phyloP scores from a whole-genome alignment of 2,888 invertebrate species.

The Eupithecia tripunctaria region DNA sequence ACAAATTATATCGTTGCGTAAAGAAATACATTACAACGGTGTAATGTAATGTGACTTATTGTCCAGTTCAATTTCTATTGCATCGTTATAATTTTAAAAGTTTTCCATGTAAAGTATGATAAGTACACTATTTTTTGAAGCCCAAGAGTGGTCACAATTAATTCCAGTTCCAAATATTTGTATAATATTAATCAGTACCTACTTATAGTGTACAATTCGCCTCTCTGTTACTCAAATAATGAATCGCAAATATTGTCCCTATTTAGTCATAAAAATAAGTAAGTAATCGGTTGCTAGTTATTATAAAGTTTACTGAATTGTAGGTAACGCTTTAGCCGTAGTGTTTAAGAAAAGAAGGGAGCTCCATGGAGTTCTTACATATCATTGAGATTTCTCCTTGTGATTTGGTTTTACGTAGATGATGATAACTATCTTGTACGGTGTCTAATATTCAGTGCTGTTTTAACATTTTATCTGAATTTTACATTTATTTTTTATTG shows the following conservation, averaged over 20 bases:
- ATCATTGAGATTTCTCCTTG: constrained; percentile 84
- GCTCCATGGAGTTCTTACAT: constrained; percentile 82
- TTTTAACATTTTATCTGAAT: constrained; percentile 63
- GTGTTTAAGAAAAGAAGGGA: constrained; percentile 75
- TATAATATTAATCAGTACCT: constrained; percentile 27
- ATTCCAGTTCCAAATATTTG: constrained; percentile 15
- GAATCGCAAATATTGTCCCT: constrained; percentile 37
- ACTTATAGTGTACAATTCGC: constrained; percentile 28
- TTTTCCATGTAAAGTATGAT: constrained; percentile 26
- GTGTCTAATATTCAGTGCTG: constrained; percentile 69
- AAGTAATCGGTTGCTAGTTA: constrained; percentile 68
- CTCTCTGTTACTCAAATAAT: constrained; percentile 30
- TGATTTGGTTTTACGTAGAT: constrained; percentile 67
- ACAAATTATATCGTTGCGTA: constrained; percentile 39
- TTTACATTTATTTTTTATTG: constrained; percentile 66
- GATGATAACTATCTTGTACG: constrained; percentile 60
- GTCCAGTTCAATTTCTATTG: constrained; percentile 32
- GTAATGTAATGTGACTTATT: constrained; percentile 35
- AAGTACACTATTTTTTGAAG: constrained; percentile 11
- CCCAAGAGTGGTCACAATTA: constrained; percentile 19
- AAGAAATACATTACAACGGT: constrained; percentile 30
- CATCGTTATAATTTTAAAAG: constrained; percentile 33
- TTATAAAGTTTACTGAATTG: constrained; percentile 69
- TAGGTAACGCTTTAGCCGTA: constrained; percentile 82
- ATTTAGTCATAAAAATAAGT: constrained; percentile 43